These are phyloP conservation scores for Malthinus flaveolus DNA, from an alignment of 2,888 invertebrate species.

Conservation along the genomic window DNA sequence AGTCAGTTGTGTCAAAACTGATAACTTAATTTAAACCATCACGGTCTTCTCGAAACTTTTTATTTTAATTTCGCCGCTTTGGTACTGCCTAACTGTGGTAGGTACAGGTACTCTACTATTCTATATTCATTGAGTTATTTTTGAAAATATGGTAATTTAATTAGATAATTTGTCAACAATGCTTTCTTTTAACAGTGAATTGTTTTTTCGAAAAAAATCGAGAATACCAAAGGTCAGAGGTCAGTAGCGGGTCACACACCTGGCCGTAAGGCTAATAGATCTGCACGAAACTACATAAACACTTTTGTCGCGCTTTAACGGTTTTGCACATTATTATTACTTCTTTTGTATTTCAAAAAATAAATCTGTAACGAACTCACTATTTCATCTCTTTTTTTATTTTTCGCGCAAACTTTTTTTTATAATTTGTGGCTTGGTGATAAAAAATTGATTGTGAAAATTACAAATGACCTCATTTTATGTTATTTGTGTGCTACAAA, in stretches of 20 bases:
- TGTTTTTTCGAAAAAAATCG: neutral
- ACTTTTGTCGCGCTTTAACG: conserved; percentile 24
- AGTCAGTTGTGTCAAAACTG: too few relatives aligned
- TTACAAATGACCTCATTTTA: too few relatives aligned
- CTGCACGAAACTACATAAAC: conserved; percentile 30
- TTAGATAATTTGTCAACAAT: conserved; percentile 12
- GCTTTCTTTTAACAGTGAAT: neutral
- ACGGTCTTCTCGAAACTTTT: too few relatives aligned
- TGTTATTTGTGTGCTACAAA: conserved; percentile 11
- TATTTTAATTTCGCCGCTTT: too few relatives aligned
- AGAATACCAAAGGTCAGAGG: conserved; percentile 30
- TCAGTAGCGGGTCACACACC: conserved; percentile 36
- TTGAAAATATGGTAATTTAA: conserved; percentile 6
- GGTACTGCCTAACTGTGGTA: too few relatives aligned
- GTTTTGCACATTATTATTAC: conserved; percentile 5
- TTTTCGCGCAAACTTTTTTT: too few relatives aligned
- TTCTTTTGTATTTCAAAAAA: conserved; percentile 3
- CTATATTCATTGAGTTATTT: conserved; percentile 2
- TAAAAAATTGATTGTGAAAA: too few relatives aligned
- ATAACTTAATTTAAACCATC: too few relatives aligned
- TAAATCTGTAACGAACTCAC: neutral
- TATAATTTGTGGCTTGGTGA: too few relatives aligned
- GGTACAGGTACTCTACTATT: neutral
- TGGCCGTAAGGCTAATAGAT: conserved; percentile 32
- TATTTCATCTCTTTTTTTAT: too few relatives aligned